These are phyloP conservation scores for Nesoenas mayeri DNA, from an alignment of 2,113 vertebrate species.

Conservation along the genomic window DNA sequence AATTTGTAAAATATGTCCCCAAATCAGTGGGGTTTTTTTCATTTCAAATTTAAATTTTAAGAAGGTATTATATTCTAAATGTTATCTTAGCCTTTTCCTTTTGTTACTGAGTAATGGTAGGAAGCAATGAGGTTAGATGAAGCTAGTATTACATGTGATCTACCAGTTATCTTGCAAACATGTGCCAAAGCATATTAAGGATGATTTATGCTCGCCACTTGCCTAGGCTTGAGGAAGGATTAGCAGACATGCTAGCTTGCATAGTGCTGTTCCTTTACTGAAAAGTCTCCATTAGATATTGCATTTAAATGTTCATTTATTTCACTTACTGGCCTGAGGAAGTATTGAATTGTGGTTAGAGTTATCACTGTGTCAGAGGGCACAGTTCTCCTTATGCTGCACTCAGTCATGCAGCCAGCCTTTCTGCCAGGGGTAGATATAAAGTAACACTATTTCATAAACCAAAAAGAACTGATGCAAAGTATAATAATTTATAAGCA, in stretches of 20 bases:
- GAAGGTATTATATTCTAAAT: neutral
- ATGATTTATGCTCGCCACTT: neutral
- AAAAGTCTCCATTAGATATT: neutral
- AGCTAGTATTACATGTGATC: neutral
- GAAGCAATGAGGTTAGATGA: neutral
- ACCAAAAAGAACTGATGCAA: neutral
- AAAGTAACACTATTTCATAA: neutral
- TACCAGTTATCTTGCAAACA: neutral
- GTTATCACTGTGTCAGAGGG: neutral
- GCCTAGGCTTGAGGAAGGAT: neutral
- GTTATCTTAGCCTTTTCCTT: neutral
- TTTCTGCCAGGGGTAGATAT: neutral
- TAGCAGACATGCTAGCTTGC: neutral
- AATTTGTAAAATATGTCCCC: neutral
- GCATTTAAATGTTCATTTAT: neutral
- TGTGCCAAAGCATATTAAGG: neutral
- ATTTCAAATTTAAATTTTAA: neutral
- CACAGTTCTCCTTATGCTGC: neutral
- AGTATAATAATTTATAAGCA: neutral
- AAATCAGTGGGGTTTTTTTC: rapidly evolving
- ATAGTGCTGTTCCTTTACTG: neutral
- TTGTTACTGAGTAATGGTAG: neutral
- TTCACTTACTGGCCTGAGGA: neutral
- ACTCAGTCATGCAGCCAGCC: neutral
- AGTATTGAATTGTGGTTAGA: neutral